A percentile compares a stretch with the other conserved stretches of the same genome.
These are phyloP conservation scores for Napeogenes inachia DNA, from an alignment of 2,888 invertebrate species.

Conservation along the genomic window DNA sequence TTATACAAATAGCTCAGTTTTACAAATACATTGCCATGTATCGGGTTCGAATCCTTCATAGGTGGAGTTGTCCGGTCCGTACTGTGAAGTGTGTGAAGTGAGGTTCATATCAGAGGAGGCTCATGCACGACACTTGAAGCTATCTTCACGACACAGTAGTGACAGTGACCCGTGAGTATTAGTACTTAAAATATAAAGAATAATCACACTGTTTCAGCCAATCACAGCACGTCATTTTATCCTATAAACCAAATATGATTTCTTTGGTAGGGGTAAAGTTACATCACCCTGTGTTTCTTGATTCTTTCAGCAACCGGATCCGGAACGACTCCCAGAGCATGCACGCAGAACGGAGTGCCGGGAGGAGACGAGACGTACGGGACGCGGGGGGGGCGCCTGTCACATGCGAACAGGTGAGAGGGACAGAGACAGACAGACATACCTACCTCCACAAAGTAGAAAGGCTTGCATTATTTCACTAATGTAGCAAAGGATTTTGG, in stretches of 20 bases:
- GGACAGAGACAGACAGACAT: not conserved
- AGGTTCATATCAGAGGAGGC: slow-evolving; percentile 51
- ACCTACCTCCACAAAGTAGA: no score
- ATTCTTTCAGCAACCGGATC: slow-evolving; percentile 49
- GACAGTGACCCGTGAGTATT: slow-evolving; percentile 56
- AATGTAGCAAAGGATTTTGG: not conserved
- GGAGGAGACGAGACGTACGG: slow-evolving; percentile 19
- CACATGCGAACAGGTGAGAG: slow-evolving; percentile 58
- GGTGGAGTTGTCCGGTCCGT: slow-evolving; percentile 46
- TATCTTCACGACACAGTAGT: slow-evolving; percentile 58
- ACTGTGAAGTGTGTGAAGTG: slow-evolving; percentile 51
- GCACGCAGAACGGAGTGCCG: slow-evolving; percentile 44
- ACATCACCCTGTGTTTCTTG: not conserved
- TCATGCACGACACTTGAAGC: slow-evolving; percentile 50
- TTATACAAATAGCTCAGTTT: not conserved
- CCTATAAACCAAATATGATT: no score
- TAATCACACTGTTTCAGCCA: no score
- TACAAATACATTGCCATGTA: no score
- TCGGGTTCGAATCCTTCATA: slow-evolving; percentile 22
- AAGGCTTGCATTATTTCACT: no score
- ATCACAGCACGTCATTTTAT: no score
- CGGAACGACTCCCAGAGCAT: slow-evolving; percentile 63
- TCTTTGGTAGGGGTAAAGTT: no score
- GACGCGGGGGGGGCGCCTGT: slow-evolving; percentile 36
- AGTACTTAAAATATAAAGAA: not conserved